Evolutionary conservation across 2,113 vertebrate species (phyloP).

Genomic region (Salvelinus alpinus): DNA sequence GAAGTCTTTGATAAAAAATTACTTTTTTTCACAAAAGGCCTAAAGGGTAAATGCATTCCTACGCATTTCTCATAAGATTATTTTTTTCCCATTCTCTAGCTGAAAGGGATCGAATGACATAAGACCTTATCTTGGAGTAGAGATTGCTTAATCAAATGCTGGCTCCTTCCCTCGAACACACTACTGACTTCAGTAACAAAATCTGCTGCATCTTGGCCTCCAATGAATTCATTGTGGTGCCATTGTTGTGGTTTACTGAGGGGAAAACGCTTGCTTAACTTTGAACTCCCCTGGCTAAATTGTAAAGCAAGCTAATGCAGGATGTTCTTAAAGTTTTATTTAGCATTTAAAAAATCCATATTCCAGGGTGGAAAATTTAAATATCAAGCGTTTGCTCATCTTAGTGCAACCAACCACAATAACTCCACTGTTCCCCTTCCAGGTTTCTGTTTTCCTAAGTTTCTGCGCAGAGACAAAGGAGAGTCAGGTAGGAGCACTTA

Average conservation of each 20-base stretch:
- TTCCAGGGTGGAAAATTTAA: background rate
- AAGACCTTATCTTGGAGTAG: background rate
- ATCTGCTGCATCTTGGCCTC: no score
- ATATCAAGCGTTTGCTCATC: background rate
- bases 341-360: background rate
- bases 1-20: background rate
- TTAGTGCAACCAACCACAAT: background rate
- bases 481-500: slow-evolving; percentile 18
- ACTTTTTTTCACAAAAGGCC: background rate
- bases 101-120: background rate
- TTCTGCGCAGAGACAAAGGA: background rate
- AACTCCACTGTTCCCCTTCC: slow-evolving; percentile 4
- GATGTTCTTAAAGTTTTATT: no score
- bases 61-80: background rate
- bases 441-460: slow-evolving; percentile 26
- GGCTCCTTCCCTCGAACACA: no score
- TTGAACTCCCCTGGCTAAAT: background rate
- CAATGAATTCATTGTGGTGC: no score
- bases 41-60: background rate
- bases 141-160: no score
- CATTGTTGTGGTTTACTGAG: no score
- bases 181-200: no score
- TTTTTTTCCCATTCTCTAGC: background rate
- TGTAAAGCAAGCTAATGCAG: background rate
- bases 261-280: no score